Evolutionary conservation across 2,113 vertebrate species (phyloP), one percentile per base, ranked within the genome.

Genomic region (Triplophysa tibetana): DNA sequence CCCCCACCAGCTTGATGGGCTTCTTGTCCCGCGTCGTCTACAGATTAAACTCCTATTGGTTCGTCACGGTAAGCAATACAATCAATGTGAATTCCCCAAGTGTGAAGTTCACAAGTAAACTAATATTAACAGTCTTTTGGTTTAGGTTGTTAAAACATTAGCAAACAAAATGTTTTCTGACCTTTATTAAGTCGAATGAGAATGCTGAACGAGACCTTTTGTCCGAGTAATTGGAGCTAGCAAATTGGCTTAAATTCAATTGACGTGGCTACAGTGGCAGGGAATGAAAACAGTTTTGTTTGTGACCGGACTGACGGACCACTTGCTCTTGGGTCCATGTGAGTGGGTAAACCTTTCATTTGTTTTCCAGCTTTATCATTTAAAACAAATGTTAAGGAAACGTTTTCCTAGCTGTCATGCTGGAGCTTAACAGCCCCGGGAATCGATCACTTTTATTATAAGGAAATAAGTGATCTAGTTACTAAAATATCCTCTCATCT

Each of bases 11-110:
- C 87, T 94, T 97, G 70, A 89, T 99, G 80, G 91, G 95, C 74
- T 96, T 98, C 87, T 85, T 97, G 52, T 96, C 96, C 73, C 94
- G 92, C 63, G 78, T 97, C 70, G 52, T 96, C 82, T 99, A 97
- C 87, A 95, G 92, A 86, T 63, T 90, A 62, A 94, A 97, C 85
- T 97, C 98, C 29, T 97, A 96, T 85, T 99, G 98, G 98, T 99
- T 99, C 81, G 91, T 98, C 74, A 96, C 96, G 11, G 98, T 99
- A 89, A 95, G 94, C 79, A 2, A 7, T 17, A 7, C 41, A 38
- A 81, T 43, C 2, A 75, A 26, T 0, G 3, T 8, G 26, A 58
- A 58, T 21, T 43, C 21, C 16, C n/a, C 8, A 17, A 5, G 7
- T 50, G 11, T 50, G 14, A 56, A 19, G 17, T 56, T 17, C 54